Base-by-base conservation (phyloP, 2,888 invertebrate species). In the Hypomecis atomaria region DNA sequence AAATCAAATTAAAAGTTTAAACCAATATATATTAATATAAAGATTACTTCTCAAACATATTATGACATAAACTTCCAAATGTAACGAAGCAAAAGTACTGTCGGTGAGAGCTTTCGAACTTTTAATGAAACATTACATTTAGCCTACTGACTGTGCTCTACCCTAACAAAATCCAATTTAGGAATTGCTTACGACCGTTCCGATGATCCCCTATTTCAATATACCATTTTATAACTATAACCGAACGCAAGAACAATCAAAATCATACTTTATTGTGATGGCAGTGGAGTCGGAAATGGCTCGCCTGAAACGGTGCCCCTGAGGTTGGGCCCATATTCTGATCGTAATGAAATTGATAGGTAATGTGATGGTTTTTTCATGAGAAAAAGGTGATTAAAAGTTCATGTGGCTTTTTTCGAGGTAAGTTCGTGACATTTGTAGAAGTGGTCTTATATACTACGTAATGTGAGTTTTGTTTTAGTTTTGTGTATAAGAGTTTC, bases 111-210 rank as follows among this genome's bases (percentile, higher is more conserved):
- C 65, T 72, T 73, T 72, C 69, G 71, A 78, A 81, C 71, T 79
- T 81, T 78, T 81, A 79, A 81, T 80, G 80, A 79, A 78, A 77
- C 76, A 72, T 73, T 70, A 72, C 69, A 67, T 71, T 72, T 70
- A 71, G 68, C 69, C 67, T 69, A 62, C 75, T 67, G 66, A 66
- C 55, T 71, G 68, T 63, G 62, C 67, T 61, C 50, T 76, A 71
- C 73, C 76, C 77, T 74, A 72, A 76, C 78, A 72, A 78, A 82
- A 81, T 80, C 82, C 82, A 84, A 86, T 86, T 86, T 84, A 76
- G 81, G 82, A 83, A 85, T 86, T 85, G 86, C 85, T 83, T 84
- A 83, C 83, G 79, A 81, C 81, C 79, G 76, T 78, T 75, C 77
- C 75, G 81, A 81, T 79, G 77, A 78, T 78, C 77, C 80, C 72